A percentile compares a stretch with the other conserved stretches of the same genome.
phyloP scores from a whole-genome alignment of 2,888 invertebrate genomes.

The Spisula subtruncata region DNA sequence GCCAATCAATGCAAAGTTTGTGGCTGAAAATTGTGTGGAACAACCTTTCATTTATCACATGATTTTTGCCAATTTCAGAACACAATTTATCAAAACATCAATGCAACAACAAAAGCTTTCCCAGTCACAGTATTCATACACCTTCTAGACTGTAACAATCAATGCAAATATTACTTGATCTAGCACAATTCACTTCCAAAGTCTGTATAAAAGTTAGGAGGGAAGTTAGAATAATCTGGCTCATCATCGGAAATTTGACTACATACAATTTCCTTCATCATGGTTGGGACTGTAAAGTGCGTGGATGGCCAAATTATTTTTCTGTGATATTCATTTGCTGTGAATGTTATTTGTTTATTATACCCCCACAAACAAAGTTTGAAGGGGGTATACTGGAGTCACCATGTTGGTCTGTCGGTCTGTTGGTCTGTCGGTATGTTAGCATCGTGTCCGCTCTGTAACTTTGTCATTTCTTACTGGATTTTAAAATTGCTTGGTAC shows the following conservation, averaged over 20 bases:
- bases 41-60: conserved; percentile 25
- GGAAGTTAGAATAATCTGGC: not conserved
- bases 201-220: not conserved
- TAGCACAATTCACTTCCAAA: conserved; percentile 1
- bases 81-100: conserved; percentile 29
- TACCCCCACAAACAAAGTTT: too few species aligned
- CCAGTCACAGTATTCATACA: not conserved
- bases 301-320: not conserved
- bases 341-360: not conserved
- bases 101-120: not conserved
- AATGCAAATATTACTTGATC: conserved; percentile 22
- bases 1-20: conserved; percentile 15
- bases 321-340: too few species aligned
- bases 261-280: not conserved
- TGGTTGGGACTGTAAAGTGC: not conserved
- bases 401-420: too few species aligned
- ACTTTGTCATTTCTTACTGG: too few species aligned
- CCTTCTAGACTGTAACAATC: conserved; percentile 18
- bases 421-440: too few species aligned
- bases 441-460: too few species aligned
- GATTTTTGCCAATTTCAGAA: conserved; percentile 24
- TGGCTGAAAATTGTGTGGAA: not conserved
- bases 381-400: too few species aligned
- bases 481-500: too few species aligned
- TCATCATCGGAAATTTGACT: not conserved